Percentiles rank a stretch among this genome's conserved stretches.
phyloP scores from a whole-genome alignment of 2,888 invertebrate genomes.

The Micropterix aruncella region DNA sequence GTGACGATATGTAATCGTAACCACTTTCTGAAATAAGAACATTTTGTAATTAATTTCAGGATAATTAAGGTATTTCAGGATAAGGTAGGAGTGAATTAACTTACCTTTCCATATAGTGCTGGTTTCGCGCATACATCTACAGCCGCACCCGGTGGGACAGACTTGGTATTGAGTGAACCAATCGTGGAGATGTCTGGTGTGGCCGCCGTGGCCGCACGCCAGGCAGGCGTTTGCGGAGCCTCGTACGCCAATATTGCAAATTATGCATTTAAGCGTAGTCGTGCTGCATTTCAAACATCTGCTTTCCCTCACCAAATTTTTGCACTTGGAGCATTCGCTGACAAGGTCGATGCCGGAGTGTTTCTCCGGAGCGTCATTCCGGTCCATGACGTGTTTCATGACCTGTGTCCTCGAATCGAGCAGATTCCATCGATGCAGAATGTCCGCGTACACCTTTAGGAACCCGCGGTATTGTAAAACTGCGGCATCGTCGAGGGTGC shows the following conservation, averaged over 20 bases:
- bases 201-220: constrained; percentile 88
- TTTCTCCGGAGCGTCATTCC: constrained; percentile 22
- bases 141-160: constrained; percentile 90
- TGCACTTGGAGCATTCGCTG: constrained; percentile 58
- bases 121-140: constrained; percentile 67
- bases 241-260: constrained; percentile 77
- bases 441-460: constrained; percentile 78
- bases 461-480: constrained; percentile 63
- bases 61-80: not conserved
- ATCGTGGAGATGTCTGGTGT: constrained; percentile 65
- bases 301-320: constrained; percentile 47
- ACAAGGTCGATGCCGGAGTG: constrained; percentile 58
- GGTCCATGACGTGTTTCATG: constrained; percentile 46
- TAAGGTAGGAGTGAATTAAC: not conserved
- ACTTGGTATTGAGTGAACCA: constrained; percentile 62
- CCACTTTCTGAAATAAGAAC: not conserved
- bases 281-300: constrained; percentile 62
- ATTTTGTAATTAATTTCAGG: not conserved
- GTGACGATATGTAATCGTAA: not conserved
- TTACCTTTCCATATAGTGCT: constrained; percentile 27
- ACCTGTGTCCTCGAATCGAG: constrained; percentile 68
- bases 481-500: constrained; percentile 31
- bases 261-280: constrained; percentile 62
- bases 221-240: constrained; percentile 77
- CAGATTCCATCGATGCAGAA: constrained; percentile 74